Evolutionary conservation across 2,797 vertebrate species (phyloP).

Genomic region (Varecia variegata): DNA sequence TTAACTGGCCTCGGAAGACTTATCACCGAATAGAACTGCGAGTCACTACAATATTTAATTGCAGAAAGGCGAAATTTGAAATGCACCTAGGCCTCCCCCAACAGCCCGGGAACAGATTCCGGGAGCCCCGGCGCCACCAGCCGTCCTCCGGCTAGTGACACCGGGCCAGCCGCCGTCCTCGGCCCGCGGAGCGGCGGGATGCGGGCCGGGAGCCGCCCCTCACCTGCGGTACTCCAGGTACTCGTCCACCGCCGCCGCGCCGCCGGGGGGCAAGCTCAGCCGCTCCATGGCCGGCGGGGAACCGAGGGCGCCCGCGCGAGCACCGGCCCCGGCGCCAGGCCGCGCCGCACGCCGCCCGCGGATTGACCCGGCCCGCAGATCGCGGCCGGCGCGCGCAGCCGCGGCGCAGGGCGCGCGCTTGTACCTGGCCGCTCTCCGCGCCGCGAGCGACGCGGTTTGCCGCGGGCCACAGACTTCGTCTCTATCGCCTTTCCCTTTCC

Average conservation of each 20-base stretch:
- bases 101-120: neutral
- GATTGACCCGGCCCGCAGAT: neutral
- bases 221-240: constrained; percentile 83
- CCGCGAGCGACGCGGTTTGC: rapidly evolving
- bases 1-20: neutral
- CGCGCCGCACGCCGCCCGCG: neutral
- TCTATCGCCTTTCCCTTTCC: too few species aligned
- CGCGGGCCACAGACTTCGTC: rapidly evolving
- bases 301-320: rapidly evolving
- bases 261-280: constrained; percentile 60
- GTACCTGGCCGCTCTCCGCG: rapidly evolving
- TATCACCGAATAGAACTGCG: neutral
- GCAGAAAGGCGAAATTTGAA: neutral
- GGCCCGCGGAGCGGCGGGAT: too few species aligned
- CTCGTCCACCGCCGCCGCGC: constrained; percentile 74
- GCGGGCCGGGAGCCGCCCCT: neutral
- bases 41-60: neutral
- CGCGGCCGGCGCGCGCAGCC: too few species aligned
- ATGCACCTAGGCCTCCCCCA: neutral
- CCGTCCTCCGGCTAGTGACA: rapidly evolving
- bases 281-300: constrained; percentile 75
- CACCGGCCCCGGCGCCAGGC: neutral
- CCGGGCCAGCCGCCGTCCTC: rapidly evolving
- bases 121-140: neutral
- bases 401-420: rapidly evolving